Conservation (phyloP, 2,113 vertebrate genomes). For the Chaenogobius annularis region DNA sequence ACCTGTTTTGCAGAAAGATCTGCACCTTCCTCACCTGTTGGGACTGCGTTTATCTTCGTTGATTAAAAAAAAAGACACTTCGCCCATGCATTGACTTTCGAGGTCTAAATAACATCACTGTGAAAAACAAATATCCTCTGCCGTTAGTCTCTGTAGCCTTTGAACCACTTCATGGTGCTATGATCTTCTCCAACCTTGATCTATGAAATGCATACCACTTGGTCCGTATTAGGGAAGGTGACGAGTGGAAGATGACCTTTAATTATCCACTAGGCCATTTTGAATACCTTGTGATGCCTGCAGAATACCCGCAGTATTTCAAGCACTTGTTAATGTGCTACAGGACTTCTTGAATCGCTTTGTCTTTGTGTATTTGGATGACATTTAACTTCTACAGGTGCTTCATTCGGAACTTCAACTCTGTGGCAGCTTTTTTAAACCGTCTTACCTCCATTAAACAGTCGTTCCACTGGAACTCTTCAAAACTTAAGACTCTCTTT, state of each 20-base stretch:
- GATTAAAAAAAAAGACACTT: not conserved
- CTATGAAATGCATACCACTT: not conserved
- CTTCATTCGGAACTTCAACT: too few species aligned
- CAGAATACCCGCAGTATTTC: too few species aligned
- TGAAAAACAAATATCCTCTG: not conserved
- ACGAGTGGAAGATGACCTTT: slow-evolving; percentile 4
- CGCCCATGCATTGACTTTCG: not conserved
- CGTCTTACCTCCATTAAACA: too few species aligned
- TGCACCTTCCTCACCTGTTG: not conserved
- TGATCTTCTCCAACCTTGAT: not conserved
- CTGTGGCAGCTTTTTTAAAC: too few species aligned
- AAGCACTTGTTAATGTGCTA: too few species aligned
- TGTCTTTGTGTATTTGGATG: too few species aligned
- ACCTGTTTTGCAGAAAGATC: too few species aligned
- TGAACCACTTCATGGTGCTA: not conserved
- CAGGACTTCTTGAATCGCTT: too few species aligned
- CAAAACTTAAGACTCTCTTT: too few species aligned
- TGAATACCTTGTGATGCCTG: too few species aligned
- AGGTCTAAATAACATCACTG: not conserved
- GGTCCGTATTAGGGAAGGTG: not conserved
- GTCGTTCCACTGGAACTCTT: too few species aligned
- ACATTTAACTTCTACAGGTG: too few species aligned
- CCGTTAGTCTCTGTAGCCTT: not conserved
- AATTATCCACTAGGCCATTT: not conserved
- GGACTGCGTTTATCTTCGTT: not conserved